Conservation (phyloP, 2,797 vertebrate genomes). For the Capromys pilorides region DNA sequence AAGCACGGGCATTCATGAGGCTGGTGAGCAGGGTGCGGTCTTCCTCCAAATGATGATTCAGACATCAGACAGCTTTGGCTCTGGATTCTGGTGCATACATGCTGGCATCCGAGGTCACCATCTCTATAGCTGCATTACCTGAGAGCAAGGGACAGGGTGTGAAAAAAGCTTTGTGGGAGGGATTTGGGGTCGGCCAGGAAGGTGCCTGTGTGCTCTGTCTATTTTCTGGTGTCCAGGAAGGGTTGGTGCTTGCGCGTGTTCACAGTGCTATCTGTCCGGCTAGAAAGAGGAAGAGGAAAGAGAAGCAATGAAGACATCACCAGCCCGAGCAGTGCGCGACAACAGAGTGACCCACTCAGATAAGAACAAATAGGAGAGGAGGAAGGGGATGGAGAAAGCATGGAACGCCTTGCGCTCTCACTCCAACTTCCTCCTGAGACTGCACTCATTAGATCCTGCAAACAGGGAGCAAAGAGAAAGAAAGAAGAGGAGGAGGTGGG, state of each 20-base stretch:
- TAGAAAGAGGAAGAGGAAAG: conserved; percentile 4
- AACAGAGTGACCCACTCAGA: neutral
- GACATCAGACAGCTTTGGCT: neutral
- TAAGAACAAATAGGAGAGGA: neutral
- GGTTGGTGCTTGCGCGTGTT: neutral
- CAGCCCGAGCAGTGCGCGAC: neutral
- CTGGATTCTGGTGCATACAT: neutral
- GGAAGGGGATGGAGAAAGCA: neutral
- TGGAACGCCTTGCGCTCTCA: accelerated
- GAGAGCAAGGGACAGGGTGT: neutral
- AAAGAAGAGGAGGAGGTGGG: neutral
- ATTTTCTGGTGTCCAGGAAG: neutral
- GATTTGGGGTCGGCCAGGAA: neutral
- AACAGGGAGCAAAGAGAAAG: neutral
- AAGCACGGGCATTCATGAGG: neutral
- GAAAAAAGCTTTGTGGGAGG: neutral
- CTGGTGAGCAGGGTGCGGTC: neutral
- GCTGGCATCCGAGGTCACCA: neutral
- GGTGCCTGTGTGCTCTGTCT: neutral
- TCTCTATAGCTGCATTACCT: neutral
- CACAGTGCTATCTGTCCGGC: neutral
- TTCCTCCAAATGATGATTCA: neutral
- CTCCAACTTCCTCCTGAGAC: neutral
- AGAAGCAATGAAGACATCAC: neutral
- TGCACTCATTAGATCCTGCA: neutral